These are phyloP conservation scores for Tylochromis polylepis DNA, from an alignment of 2,113 vertebrate genomes.

Conservation along the genomic window DNA sequence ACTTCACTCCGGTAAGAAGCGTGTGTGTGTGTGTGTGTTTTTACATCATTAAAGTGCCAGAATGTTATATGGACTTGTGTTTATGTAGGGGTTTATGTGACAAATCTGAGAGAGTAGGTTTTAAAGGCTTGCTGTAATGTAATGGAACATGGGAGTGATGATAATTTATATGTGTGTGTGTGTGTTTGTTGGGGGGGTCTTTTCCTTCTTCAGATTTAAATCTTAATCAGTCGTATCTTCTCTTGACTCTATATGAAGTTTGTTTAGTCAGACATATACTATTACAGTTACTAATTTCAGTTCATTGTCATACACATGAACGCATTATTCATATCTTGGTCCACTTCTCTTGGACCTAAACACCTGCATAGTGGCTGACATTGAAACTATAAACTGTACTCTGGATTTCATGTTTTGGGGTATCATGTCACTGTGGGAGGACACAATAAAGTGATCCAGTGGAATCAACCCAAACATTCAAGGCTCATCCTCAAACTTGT, in stretches of 20 bases:
- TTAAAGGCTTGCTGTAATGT: slow-evolving; percentile 2
- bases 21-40: background rate
- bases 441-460: background rate
- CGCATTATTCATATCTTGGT: background rate
- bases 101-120: background rate
- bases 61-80: slow-evolving; percentile 9
- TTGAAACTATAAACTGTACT: background rate
- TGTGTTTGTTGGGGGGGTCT: background rate
- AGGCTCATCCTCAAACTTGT: background rate
- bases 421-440: background rate
- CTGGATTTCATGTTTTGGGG: background rate
- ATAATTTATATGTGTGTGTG: background rate
- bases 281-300: background rate
- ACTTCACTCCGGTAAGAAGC: slow-evolving; percentile 96
- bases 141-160: background rate
- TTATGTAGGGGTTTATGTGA: slow-evolving; percentile 7
- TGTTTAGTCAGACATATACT: background rate
- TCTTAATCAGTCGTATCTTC: background rate
- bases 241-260: background rate
- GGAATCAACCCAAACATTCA: background rate
- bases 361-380: background rate
- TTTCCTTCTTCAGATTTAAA: background rate
- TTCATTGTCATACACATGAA: background rate
- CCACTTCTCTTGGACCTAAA: background rate
- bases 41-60: slow-evolving; percentile 1